Evolutionary conservation across 2,888 invertebrate genomes (phyloP).

Genomic region (Sinotaia quadrata): DNA sequence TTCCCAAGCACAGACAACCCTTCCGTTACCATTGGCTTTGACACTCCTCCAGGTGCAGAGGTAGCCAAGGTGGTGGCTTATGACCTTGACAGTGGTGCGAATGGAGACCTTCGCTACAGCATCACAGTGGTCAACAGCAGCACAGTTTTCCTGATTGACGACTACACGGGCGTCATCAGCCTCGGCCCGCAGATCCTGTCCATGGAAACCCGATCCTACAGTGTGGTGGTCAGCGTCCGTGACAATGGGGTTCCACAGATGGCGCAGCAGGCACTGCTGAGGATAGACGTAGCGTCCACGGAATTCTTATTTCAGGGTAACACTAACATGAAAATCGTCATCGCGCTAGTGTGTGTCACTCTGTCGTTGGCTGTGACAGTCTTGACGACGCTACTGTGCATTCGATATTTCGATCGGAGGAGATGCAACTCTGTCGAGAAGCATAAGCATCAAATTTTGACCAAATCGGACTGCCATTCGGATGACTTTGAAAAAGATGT

Average conservation of each 20-base stretch:
- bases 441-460: slow-evolving; percentile 19
- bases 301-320: slow-evolving; percentile 19
- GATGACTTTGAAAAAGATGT: slow-evolving; percentile 14
- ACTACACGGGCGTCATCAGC: slow-evolving; percentile 36
- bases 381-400: slow-evolving; percentile 35
- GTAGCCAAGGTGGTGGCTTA: slow-evolving; percentile 39
- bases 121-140: slow-evolving; percentile 25
- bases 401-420: slow-evolving; percentile 35
- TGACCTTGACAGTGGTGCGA: slow-evolving; percentile 39
- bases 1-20: slow-evolving; percentile 38
- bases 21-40: slow-evolving; percentile 35
- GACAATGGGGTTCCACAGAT: slow-evolving; percentile 40
- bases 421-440: slow-evolving; percentile 9
- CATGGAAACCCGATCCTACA: slow-evolving; percentile 32
- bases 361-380: slow-evolving; percentile 37
- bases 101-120: slow-evolving; percentile 37
- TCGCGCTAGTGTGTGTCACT: slow-evolving; percentile 40
- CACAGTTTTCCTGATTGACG: slow-evolving; percentile 38
- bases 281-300: slow-evolving; percentile 31
- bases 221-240: slow-evolving; percentile 38
- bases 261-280: slow-evolving; percentile 36
- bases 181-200: slow-evolving; percentile 30
- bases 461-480: slow-evolving; percentile 19
- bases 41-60: slow-evolving; percentile 37
- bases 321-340: slow-evolving; percentile 37